phyloP scores from a whole-genome alignment of 2,888 invertebrate genomes.

The Pristionchus fissidentatus region DNA sequence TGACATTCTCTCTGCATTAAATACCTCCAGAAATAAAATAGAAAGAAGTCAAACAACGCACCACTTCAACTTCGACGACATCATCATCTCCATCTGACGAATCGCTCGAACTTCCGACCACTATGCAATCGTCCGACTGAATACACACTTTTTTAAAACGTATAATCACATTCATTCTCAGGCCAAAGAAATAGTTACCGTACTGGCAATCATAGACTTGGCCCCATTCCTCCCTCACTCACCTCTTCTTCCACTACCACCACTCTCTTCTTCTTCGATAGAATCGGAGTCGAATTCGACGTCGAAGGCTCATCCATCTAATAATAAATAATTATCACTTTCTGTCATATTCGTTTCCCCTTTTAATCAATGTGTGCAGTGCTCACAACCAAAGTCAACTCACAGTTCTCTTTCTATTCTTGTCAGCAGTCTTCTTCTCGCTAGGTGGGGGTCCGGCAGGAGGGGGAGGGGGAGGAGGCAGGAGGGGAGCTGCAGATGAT shows the following conservation, averaged over 20 bases:
- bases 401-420: slow-evolving; percentile 18
- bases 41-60: not conserved
- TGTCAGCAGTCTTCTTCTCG: not conserved
- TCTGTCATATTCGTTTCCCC: not conserved
- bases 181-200: not conserved
- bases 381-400: not conserved
- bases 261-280: slow-evolving; percentile 9
- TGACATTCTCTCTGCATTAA: no score
- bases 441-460: slow-evolving; percentile 21
- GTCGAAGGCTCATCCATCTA: not conserved
- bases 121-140: not conserved
- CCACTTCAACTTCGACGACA: slow-evolving; percentile 4
- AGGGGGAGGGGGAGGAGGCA: not conserved
- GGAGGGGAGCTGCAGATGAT: not conserved
- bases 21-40: not conserved
- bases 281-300: not conserved
- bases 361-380: not conserved
- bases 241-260: not conserved
- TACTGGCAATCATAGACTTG: not conserved
- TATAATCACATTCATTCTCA: no score
- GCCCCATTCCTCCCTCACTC: not conserved
- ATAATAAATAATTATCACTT: not conserved
- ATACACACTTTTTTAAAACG: not conserved
- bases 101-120: slow-evolving; percentile 25
- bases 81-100: slow-evolving; percentile 4